phyloP scores from a whole-genome alignment of 2,113 vertebrate species.

The Pteruthius melanotis region DNA sequence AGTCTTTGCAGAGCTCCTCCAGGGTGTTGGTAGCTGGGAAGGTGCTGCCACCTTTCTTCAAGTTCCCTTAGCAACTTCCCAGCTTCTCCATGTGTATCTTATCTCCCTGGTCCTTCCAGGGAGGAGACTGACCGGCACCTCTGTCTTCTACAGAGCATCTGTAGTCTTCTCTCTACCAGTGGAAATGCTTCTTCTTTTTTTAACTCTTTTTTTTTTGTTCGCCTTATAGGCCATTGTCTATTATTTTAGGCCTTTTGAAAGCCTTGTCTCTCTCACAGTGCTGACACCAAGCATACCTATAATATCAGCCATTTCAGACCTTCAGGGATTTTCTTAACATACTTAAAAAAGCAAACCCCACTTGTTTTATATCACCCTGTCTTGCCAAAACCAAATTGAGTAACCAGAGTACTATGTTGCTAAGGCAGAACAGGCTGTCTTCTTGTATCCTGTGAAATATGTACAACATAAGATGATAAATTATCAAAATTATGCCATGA shows the following conservation, averaged over 20 bases:
- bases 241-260: background rate
- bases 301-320: background rate
- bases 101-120: background rate
- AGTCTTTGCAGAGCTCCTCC: background rate
- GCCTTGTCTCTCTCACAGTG: background rate
- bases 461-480: background rate
- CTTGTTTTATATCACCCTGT: background rate
- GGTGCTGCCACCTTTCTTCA: background rate
- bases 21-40: background rate
- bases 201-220: accelerated
- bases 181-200: background rate
- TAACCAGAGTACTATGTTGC: background rate
- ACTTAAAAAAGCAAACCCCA: background rate
- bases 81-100: background rate
- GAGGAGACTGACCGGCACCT: background rate
- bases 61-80: background rate
- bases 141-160: background rate
- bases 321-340: background rate
- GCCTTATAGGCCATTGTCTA: background rate
- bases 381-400: background rate
- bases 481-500: background rate
- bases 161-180: background rate
- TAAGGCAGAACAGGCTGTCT: background rate
- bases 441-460: background rate
- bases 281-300: background rate